Base-by-base conservation (phyloP, 2,113 vertebrate species). In the Platichthys stellatus region DNA sequence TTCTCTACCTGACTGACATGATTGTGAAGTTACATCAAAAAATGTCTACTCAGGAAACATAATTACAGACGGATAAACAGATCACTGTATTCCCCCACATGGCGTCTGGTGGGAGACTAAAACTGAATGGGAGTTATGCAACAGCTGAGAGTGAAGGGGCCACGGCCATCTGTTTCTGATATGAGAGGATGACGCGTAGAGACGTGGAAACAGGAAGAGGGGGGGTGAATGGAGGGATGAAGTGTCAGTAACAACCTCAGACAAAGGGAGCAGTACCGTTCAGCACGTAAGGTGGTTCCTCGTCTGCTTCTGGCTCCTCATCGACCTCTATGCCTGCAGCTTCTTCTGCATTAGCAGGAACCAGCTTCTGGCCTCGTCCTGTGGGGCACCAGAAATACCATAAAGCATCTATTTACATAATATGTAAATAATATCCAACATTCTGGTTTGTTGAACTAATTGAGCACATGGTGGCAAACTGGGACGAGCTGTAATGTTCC, bases 301-400 rank as follows among this genome's bases (percentile, higher is more conserved):
- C 82, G 31, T 87, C 90, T 26, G 49, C 85, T 17, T 81, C 90
- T 26, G 77, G 79, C 1, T 89, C 85, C 17, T 89, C 86, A 1
- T 91, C 88, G 0, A 74, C 86, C 9, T 90, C 91, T 3, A 86
- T 45, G 28, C 56, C 86, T 28, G 72, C 81, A 11, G 49, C 81
- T 26, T 84, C 90, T 28, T 85, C 90, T 0, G 54, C 80, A 31
- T 88, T 71, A 2, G 70, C 93, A 12, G 90, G 62, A 35, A 86
- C 91, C 88, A 95, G 59, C 81, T 86, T 92, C 56, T 94, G 90
- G 26, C 95, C 95, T 38, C 90, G 92, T 2, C 95, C 95, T 95
- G 84, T 63, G 38, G 15, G 84, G 69, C 11, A 82, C 43, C 31
- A 76, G 28, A 31, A 72, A 71, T 15, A 45, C 69, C 35, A 76